Evolutionary conservation across 2,113 vertebrate genomes (phyloP).

Genomic region (Nibea coibor): DNA sequence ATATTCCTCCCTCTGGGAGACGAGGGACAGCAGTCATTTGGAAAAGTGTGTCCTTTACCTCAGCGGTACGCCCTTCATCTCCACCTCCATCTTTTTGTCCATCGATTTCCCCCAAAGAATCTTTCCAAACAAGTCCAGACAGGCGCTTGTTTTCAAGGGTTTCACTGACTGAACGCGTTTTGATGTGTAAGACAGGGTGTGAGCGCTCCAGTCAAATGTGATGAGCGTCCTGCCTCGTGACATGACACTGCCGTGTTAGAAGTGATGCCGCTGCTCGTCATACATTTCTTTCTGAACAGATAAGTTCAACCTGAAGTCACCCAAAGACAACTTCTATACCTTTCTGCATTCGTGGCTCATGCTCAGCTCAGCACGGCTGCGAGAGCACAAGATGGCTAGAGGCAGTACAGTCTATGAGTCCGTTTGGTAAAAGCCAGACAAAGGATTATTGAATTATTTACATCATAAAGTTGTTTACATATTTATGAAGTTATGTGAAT

Average conservation of each 20-base stretch:
- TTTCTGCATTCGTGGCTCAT: slow-evolving; percentile 3
- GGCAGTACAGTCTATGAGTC: slow-evolving; percentile 6
- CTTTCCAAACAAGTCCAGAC: slow-evolving; percentile 11
- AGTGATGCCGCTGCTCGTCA: not conserved
- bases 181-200: slow-evolving; percentile 6
- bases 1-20: slow-evolving; percentile 31
- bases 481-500: slow-evolving; percentile 50
- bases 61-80: slow-evolving; percentile 37
- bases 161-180: not conserved
- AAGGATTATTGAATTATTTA: slow-evolving; percentile 65
- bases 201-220: slow-evolving; percentile 15
- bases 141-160: slow-evolving; percentile 19
- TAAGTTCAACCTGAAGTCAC: slow-evolving; percentile 22
- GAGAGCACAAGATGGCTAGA: slow-evolving; percentile 8
- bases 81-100: slow-evolving; percentile 15
- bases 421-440: slow-evolving; percentile 27
- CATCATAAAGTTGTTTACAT: slow-evolving; percentile 48
- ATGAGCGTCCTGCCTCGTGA: slow-evolving; percentile 2
- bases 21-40: slow-evolving; percentile 38
- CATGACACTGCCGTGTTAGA: slow-evolving; percentile 2
- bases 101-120: slow-evolving; percentile 5
- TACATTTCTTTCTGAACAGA: not conserved
- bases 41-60: slow-evolving; percentile 40
- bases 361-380: not conserved
- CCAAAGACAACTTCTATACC: slow-evolving; percentile 4